Conservation (phyloP, 2,888 invertebrate genomes). For the Cryptops parisi region DNA sequence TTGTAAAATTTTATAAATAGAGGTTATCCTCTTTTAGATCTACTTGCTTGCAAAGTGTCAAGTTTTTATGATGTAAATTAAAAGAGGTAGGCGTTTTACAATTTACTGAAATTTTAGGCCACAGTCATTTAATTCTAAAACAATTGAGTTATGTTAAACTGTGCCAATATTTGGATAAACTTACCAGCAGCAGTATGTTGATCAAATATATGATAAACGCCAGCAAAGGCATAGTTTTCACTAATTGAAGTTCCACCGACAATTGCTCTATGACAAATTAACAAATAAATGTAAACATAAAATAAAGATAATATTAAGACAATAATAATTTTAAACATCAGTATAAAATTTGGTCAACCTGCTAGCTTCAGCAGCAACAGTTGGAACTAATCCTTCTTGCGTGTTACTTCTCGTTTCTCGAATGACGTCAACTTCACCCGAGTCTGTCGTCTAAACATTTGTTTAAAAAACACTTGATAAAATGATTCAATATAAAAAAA, state of each 20-base stretch:
- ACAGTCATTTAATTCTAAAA: no score
- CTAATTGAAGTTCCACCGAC: conserved; percentile 49
- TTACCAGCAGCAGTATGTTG: conserved; percentile 45
- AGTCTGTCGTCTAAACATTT: conserved; percentile 20
- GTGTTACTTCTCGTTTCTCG: conserved; percentile 2
- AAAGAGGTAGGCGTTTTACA: no score
- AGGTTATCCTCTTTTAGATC: no score
- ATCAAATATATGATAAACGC: conserved; percentile 78
- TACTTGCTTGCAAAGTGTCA: no score
- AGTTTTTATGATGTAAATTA: no score
- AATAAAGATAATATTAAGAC: background rate
- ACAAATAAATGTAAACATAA: background rate
- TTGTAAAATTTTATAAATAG: no score
- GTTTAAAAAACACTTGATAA: no score
- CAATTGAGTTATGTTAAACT: conserved; percentile 5
- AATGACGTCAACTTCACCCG: conserved; percentile 16
- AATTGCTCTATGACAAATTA: conserved; percentile 38
- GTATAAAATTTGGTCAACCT: no score
- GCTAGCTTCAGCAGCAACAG: conserved; percentile 35
- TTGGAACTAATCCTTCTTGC: conserved; percentile 37
- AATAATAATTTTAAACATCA: no score
- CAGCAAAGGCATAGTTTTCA: conserved; percentile 73
- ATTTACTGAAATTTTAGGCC: no score
- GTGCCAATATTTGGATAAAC: no score
- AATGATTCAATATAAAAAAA: no score